Base-by-base conservation (phyloP, 2,113 vertebrate genomes). In the Solea senegalensis region DNA sequence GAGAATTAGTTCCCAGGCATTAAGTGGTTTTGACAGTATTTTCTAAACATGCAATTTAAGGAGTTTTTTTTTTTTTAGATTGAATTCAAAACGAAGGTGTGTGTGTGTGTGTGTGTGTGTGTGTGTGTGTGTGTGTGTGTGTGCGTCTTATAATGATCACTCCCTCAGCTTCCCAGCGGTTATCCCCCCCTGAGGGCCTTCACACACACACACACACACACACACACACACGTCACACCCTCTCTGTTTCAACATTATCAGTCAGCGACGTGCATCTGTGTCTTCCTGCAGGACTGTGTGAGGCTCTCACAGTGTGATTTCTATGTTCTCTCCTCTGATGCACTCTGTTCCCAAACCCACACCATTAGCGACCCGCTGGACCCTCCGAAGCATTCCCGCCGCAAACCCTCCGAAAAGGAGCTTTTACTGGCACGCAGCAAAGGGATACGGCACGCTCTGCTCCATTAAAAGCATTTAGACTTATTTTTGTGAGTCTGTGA, bases 381-480 rank as follows among this genome's bases (percentile, higher is more conserved):
- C 78, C 69, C 65, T 78, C 71, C 53, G 73, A 87, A 43, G 80
- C 78, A 59, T 63, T 73, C 40, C n/a, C 2, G 72, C 74, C 67
- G 65, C 16, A 55, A 67, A 79, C 65, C 80, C 76, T 21, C 21
- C 21, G 1, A 57, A 69, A 52, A 81, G 69, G 55, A 88, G 78
- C 80, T 86, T 68, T 80, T 82, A 61, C 72, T 64, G 43, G 57
- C 57, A 16, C n/a, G 54, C 58, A 75, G 69, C 66, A 67, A 69
- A 72, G 71, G 75, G 69, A 82, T 68, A 45, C 4, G 40, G 9
- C 81, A 50, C 55, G 55, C 73, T 76, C 56, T 34, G 72, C 87
- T 90, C 78, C 85, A 86, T 88, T 86, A 86, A 82, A 81, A 78
- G 65, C 80, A 85, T 85, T 88, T 78, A 68, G 64, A 74, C 69